phyloP scores from a whole-genome alignment of 23 tunicate genomes.

The Trididemnum nubilum region DNA sequence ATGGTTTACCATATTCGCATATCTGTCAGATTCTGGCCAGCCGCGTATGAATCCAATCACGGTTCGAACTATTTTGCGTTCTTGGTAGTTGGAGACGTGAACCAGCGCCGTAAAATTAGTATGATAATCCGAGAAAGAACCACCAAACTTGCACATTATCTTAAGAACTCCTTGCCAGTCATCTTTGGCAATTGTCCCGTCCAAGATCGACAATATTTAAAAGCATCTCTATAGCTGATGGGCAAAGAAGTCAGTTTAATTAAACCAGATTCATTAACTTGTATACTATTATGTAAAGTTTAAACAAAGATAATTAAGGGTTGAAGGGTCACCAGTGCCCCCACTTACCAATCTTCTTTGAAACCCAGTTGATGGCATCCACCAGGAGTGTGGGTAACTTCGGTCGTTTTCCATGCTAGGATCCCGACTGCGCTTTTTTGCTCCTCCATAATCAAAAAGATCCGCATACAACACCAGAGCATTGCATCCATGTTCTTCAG shows the following conservation, averaged over 20 bases:
- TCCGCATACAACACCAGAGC: constrained; percentile 76
- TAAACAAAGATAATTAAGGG: too few species aligned
- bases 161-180: constrained; percentile 79
- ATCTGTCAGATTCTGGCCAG: constrained; percentile 65
- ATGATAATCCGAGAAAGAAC: constrained; percentile 13
- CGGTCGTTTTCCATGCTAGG: background rate
- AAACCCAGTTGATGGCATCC: constrained; percentile 65
- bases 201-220: constrained; percentile 39
- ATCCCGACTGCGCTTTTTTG: constrained; percentile 13
- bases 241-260: constrained; percentile 72
- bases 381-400: constrained; percentile 71
- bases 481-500: constrained; percentile 55
- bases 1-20: constrained; percentile 78
- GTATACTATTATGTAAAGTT: too few species aligned
- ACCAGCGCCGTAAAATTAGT: constrained; percentile 34
- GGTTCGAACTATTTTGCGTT: constrained; percentile 28
- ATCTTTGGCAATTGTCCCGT: constrained; percentile 53
- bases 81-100: constrained; percentile 47
- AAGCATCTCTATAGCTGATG: constrained; percentile 69
- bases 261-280: too few species aligned
- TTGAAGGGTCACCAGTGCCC: constrained; percentile 62
- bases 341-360: constrained; percentile 60
- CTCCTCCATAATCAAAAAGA: constrained; percentile 62
- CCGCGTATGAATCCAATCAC: constrained; percentile 62
- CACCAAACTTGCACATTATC: constrained; percentile 57